Conservation (phyloP, 2,797 vertebrate species). For the Myoxocephalus aenaeus region DNA sequence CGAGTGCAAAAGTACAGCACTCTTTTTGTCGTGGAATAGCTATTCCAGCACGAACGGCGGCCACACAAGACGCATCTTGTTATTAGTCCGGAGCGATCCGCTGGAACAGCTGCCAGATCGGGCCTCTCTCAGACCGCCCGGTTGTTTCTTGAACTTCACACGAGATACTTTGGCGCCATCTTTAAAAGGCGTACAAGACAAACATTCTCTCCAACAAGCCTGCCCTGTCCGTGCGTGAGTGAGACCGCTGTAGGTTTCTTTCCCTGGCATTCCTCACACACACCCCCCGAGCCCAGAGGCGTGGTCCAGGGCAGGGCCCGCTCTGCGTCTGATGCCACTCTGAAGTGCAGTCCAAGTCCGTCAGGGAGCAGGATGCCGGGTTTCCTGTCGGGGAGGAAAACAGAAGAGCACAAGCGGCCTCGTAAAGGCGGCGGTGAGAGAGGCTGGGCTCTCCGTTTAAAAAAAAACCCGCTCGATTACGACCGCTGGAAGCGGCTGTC, state of each 20-base stretch:
- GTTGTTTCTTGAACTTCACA: constrained; percentile 28
- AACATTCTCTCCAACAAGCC: constrained; percentile 56
- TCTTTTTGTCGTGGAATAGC: constrained; percentile 25
- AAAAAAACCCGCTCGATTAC: constrained; percentile 47
- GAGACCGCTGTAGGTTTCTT: constrained; percentile 63
- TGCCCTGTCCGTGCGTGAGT: constrained; percentile 43
- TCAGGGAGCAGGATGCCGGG: constrained; percentile 67
- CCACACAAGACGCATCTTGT: constrained; percentile 55
- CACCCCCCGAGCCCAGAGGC: constrained; percentile 55
- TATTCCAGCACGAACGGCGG: constrained; percentile 7
- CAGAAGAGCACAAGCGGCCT: constrained; percentile 57
- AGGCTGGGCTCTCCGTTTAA: constrained; percentile 54
- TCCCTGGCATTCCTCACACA: constrained; percentile 65
- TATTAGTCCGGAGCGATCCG: constrained; percentile 12
- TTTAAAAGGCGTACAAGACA: constrained; percentile 37
- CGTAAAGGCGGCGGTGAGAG: constrained; percentile 51
- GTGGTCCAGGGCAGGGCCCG: constrained; percentile 57
- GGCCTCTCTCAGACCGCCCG: neutral
- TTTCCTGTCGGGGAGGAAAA: constrained; percentile 70
- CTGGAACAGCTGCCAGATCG: constrained; percentile 13
- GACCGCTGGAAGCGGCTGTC: constrained; percentile 73
- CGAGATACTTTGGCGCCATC: constrained; percentile 33
- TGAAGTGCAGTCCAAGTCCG: constrained; percentile 48
- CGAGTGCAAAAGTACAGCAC: constrained; percentile 24
- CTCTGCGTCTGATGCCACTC: constrained; percentile 63